Evolutionary conservation across 2,113 vertebrate species (phyloP).

Genomic region (Ptychochromis oligacanthus): DNA sequence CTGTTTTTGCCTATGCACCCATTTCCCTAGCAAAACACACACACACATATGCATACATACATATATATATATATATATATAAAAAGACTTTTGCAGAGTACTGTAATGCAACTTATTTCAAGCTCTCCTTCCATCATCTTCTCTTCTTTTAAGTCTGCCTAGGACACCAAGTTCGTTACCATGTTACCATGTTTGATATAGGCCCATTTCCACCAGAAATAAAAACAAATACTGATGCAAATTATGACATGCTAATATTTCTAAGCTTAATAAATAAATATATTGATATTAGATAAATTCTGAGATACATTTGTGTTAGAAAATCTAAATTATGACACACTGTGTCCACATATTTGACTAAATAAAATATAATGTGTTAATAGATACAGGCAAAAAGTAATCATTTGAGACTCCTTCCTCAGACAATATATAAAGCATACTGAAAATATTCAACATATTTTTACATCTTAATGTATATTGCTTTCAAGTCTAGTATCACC

Average conservation of each 20-base stretch:
- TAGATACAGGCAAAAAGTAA: neutral
- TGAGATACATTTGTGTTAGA: too few relatives aligned
- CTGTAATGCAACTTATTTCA: neutral
- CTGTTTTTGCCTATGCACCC: neutral
- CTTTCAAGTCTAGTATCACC: neutral
- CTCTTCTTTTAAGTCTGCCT: neutral
- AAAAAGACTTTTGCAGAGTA: neutral
- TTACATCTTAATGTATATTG: neutral
- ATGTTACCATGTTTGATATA: neutral
- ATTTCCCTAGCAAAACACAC: too few relatives aligned
- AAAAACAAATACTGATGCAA: neutral
- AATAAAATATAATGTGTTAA: neutral
- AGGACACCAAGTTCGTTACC: neutral
- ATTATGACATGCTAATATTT: too few relatives aligned
- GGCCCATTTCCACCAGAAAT: neutral
- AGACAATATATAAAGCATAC: neutral
- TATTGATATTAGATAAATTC: too few relatives aligned
- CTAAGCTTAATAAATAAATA: neutral
- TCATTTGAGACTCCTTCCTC: rapidly evolving
- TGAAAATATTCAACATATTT: neutral
- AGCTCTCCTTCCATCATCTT: neutral
- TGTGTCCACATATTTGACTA: too few relatives aligned
- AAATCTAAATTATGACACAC: too few relatives aligned
- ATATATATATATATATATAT: too few relatives aligned
- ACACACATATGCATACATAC: too few relatives aligned